These are phyloP conservation scores for Scophthalmus maximus DNA, from an alignment of 2,113 vertebrate species.

Conservation along the genomic window DNA sequence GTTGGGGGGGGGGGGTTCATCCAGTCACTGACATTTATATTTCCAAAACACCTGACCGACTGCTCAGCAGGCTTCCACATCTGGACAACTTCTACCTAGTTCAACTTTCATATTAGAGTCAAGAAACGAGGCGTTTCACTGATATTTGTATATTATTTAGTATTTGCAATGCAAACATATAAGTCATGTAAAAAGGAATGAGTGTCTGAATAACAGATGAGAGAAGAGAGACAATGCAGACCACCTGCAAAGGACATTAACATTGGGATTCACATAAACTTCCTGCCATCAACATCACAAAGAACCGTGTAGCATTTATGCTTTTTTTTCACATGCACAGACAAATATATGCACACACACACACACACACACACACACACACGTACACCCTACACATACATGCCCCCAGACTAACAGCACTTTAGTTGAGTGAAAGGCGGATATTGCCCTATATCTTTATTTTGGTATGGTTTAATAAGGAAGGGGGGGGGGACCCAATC, in stretches of 20 bases:
- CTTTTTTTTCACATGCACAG: not conserved
- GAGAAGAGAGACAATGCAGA: not conserved
- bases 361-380: not conserved
- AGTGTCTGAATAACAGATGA: not conserved
- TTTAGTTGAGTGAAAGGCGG: constrained; percentile 31
- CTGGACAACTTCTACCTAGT: not conserved
- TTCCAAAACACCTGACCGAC: not conserved
- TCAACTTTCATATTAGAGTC: not conserved
- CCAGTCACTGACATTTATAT: not conserved
- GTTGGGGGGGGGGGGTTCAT: not conserved
- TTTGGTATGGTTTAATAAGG: constrained; percentile 41
- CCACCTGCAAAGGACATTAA: constrained; percentile 19
- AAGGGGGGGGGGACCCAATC: constrained; percentile 26
- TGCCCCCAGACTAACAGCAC: not conserved
- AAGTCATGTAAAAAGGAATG: not conserved
- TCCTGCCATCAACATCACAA: not conserved
- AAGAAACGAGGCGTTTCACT: not conserved
- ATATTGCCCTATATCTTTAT: constrained; percentile 45
- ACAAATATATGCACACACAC: not conserved
- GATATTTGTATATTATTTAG: not conserved
- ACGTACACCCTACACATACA: no score
- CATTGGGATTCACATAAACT: not conserved
- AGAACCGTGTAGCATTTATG: not conserved
- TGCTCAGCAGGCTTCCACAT: not conserved
- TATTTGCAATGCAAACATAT: not conserved